phyloP scores from a whole-genome alignment of 2,113 vertebrate species.

The Nothocercus julius region DNA sequence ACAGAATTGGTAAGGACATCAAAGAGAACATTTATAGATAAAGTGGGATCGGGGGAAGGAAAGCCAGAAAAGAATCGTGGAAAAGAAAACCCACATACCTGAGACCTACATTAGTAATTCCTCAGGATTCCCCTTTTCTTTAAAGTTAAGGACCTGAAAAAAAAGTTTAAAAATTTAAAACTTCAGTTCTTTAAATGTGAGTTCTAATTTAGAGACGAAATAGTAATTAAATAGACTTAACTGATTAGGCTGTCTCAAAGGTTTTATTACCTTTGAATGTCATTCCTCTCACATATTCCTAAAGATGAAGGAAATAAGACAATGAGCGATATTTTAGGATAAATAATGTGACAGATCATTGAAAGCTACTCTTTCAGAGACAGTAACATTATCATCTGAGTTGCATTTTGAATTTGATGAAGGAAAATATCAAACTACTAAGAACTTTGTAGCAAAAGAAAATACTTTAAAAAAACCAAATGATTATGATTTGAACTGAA shows the following conservation, averaged over 20 bases:
- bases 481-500: neutral
- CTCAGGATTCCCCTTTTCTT: constrained; percentile 68
- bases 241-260: constrained; percentile 55
- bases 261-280: constrained; percentile 48
- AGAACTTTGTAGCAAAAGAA: neutral
- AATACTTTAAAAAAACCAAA: neutral
- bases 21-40: constrained; percentile 72
- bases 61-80: constrained; percentile 71
- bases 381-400: neutral
- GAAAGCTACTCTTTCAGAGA: neutral
- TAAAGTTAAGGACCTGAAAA: constrained; percentile 73
- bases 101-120: constrained; percentile 73
- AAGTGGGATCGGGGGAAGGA: constrained; percentile 63
- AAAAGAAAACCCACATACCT: constrained; percentile 72
- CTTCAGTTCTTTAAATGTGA: neutral
- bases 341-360: neutral
- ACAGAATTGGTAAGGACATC: constrained; percentile 62
- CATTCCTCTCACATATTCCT: constrained; percentile 54
- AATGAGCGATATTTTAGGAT: neutral
- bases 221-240: constrained; percentile 60
- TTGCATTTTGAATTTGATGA: neutral
- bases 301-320: constrained; percentile 46
- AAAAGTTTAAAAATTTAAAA: constrained; percentile 67
- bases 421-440: neutral
- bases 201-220: constrained; percentile 39